These are phyloP conservation scores for Manacus vitellinus DNA, from an alignment of 2,113 vertebrate species.

Conservation along the genomic window DNA sequence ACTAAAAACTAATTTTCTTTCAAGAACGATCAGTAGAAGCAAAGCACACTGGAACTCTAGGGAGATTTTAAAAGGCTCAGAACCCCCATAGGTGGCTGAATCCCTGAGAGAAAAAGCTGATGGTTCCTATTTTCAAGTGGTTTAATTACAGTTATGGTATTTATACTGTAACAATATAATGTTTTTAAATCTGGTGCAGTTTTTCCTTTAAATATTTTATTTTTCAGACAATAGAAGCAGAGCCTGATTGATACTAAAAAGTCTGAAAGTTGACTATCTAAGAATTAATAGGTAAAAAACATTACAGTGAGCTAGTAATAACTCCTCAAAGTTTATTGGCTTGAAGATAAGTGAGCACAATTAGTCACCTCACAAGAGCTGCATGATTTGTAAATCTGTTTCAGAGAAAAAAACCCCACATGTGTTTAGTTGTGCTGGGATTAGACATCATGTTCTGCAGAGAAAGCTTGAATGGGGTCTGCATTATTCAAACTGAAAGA, in stretches of 20 bases:
- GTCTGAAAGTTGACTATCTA: neutral
- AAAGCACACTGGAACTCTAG: neutral
- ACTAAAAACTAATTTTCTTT: neutral
- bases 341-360: conserved; percentile 19
- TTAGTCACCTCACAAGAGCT: conserved; percentile 14
- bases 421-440: neutral
- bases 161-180: neutral
- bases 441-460: neutral
- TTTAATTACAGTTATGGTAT: neutral
- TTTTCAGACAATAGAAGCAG: neutral
- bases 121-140: neutral
- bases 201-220: neutral
- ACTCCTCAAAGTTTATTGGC: neutral
- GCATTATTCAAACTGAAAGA: neutral
- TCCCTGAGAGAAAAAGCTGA: neutral
- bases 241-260: neutral
- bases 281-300: conserved; percentile 3
- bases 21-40: neutral
- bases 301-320: neutral
- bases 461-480: neutral
- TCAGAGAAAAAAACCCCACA: neutral
- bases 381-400: neutral
- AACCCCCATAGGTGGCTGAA: neutral
- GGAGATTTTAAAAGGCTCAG: neutral
- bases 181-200: neutral